Evolutionary conservation across 1,140 invertebrate species (phyloP).

Genomic region (Drosophila yakuba): DNA sequence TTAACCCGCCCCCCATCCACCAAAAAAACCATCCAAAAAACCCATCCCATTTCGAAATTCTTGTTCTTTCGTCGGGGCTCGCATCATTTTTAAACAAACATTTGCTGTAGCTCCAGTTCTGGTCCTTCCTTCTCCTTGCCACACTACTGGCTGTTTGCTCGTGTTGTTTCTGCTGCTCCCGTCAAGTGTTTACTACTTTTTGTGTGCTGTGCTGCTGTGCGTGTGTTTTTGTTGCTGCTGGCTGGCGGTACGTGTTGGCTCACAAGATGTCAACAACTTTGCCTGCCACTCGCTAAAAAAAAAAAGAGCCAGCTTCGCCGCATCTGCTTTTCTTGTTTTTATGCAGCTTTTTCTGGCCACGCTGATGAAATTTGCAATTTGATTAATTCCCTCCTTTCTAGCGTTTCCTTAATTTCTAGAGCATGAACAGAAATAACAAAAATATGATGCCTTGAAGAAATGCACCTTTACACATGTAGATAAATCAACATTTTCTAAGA

Average conservation of each 20-base stretch:
- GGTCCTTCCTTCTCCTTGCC: conserved; percentile 20
- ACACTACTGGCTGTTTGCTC: conserved; percentile 27
- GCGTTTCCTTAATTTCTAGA: conserved; percentile 20
- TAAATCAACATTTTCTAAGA: too few species aligned
- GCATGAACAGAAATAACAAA: conserved; percentile 12
- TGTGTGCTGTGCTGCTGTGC: conserved; percentile 15
- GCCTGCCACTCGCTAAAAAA: conserved; percentile 39
- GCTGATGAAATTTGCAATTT: conserved; percentile 61
- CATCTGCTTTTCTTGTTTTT: conserved; percentile 51
- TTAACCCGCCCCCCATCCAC: too few species aligned
- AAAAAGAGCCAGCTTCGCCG: neutral
- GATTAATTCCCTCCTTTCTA: conserved; percentile 36
- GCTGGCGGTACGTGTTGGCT: conserved; percentile 70
- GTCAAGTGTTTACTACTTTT: conserved; percentile 76
- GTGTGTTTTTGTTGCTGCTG: conserved; percentile 46
- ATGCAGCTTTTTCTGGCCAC: conserved; percentile 7
- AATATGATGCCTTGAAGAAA: neutral
- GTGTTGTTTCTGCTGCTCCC: conserved; percentile 36
- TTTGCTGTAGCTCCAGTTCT: conserved; percentile 43
- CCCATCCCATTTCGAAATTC: conserved; percentile 5
- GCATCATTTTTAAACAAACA: conserved; percentile 80
- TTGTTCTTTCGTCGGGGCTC: conserved; percentile 25
- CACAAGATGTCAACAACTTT: conserved; percentile 79
- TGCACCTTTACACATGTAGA: too few species aligned
- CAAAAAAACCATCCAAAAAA: conserved; percentile 8